Evolutionary conservation across 2,113 vertebrate species (phyloP), one percentile per base, ranked within the genome.

Genomic region (Anoura caudifer): DNA sequence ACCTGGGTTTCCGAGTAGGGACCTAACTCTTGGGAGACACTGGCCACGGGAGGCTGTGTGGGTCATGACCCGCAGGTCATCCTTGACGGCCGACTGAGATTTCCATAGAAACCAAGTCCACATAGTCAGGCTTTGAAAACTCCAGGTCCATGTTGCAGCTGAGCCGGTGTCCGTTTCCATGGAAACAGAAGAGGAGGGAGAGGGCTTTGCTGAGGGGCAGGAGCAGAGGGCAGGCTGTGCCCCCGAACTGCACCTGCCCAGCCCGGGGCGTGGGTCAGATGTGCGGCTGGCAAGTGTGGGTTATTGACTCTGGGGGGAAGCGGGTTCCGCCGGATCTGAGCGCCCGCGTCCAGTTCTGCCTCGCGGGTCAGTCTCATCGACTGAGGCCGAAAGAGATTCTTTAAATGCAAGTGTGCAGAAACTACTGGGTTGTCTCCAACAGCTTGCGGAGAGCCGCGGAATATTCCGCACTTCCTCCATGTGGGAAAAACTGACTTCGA

Each of bases 131-230:
- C 63, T 96, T 97, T 96, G 86, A 96, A 96, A 95, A 95, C 76
- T 88, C 97, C 88, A 87, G 5, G 93, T 96, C 85, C 90, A 92
- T 83, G n/a, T 95, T 96, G 97, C 54, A 94, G 79, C 86, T 73
- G 84, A 93, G 92, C 84, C 79, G 85, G 31, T 96, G 94, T 93
- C 84, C 95, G 86, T 98, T 96, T 97, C 98, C 97, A 97, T 97
- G 98, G 98, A 97, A 98, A 98, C 97, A 95, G 81, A 77, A 87
- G 75, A 94, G 24, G 22, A 94, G 69, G 77, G 88, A 80, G 54
- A 75, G 61, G 83, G 92, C 94, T 96, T 50, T 91, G 95, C 87
- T 45, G 56, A 94, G 28, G 16, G 0, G 79, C 61, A 54, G 90
- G 76, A 76, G 84, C 67, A 79, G 26, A 63, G 38, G 65, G 12